These are phyloP conservation scores for Synodontis membranacea DNA, from an alignment of 2,113 vertebrate species.

Conservation along the genomic window DNA sequence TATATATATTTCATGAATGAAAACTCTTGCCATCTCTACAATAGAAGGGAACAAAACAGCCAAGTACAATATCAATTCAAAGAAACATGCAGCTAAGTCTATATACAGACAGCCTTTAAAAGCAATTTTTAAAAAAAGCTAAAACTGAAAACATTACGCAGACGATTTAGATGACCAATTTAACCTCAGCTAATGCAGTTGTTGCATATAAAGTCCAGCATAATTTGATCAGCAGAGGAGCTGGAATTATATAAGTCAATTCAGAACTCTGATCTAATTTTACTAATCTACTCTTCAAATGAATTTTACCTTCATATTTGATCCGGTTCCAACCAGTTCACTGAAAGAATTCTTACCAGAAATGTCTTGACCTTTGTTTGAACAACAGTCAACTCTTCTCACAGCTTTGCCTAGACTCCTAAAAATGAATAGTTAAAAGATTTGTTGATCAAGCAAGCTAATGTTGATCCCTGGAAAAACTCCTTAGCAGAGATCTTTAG, in stretches of 20 bases:
- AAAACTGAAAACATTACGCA: not conserved
- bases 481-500: no score
- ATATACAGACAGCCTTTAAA: not conserved
- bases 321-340: not conserved
- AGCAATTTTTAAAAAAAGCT: not conserved
- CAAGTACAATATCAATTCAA: not conserved
- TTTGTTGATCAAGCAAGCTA: not conserved
- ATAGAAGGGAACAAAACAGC: not conserved
- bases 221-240: conserved; percentile 13
- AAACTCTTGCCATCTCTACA: no score
- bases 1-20: no score
- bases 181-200: not conserved
- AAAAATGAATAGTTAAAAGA: not conserved
- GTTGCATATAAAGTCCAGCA: not conserved
- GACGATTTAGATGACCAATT: not conserved
- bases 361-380: not conserved
- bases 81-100: not conserved
- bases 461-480: not conserved
- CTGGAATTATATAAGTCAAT: conserved; percentile 21
- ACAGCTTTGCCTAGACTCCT: conserved; percentile 1
- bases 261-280: conserved; percentile 1
- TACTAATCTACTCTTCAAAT: conserved; percentile 7
- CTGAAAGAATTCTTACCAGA: not conserved
- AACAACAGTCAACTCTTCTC: not conserved
- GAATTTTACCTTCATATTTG: not conserved